Evolutionary conservation across 2,888 invertebrate genomes (phyloP).

Genomic region (Eupithecia subfuscata): DNA sequence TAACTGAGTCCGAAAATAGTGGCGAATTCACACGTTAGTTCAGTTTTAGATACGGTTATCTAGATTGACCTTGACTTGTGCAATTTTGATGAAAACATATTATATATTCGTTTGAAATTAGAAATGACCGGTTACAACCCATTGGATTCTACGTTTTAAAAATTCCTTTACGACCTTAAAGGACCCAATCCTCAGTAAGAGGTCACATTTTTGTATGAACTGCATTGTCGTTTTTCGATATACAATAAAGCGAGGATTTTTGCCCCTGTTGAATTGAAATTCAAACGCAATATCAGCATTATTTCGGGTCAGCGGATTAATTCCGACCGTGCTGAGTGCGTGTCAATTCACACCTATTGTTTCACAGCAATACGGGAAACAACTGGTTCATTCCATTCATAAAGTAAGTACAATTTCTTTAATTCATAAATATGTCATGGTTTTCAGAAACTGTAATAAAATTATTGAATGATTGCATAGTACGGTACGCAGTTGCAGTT

Average conservation of each 20-base stretch:
- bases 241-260: too few relatives aligned
- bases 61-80: background rate
- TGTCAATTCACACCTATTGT: conserved; percentile 6
- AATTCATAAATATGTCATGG: background rate
- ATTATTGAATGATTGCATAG: background rate
- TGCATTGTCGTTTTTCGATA: too few relatives aligned
- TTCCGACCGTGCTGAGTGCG: background rate
- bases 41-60: background rate
- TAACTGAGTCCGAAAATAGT: background rate
- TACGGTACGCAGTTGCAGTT: background rate
- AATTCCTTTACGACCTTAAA: too few relatives aligned
- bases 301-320: background rate
- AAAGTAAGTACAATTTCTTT: too few relatives aligned
- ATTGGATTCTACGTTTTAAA: too few relatives aligned
- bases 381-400: conserved; percentile 3
- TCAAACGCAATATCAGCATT: background rate
- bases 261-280: too few relatives aligned
- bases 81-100: background rate
- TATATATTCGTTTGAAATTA: background rate
- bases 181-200: too few relatives aligned
- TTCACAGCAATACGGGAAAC: background rate
- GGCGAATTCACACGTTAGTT: background rate
- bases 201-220: too few relatives aligned
- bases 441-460: background rate
- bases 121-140: background rate